A percentile compares a stretch with the other conserved stretches of the same genome.
These are phyloP conservation scores for Venusia cambrica DNA, from an alignment of 2,888 invertebrate genomes.

Conservation along the genomic window DNA sequence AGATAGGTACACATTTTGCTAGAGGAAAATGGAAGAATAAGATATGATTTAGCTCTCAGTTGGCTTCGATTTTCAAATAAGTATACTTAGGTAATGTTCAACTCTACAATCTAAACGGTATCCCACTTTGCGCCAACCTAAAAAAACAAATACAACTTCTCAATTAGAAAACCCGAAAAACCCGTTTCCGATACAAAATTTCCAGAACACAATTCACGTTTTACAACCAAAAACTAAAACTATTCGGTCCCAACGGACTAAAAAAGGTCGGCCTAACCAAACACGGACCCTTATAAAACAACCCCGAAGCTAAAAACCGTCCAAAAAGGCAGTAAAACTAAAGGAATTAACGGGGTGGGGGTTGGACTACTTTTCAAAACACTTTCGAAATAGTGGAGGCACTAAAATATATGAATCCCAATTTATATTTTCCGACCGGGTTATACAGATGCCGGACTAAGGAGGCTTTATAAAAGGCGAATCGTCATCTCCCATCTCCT, in stretches of 20 bases:
- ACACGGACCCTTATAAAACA: constrained; percentile 77
- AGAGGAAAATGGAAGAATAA: no score
- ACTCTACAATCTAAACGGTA: no score
- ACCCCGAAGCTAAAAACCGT: constrained; percentile 63
- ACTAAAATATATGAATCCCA: constrained; percentile 77
- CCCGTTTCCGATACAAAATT: constrained; percentile 42
- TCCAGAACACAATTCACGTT: constrained; percentile 48
- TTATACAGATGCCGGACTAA: constrained; percentile 43
- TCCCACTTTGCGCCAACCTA: no score
- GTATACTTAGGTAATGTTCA: no score
- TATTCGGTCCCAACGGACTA: constrained; percentile 63
- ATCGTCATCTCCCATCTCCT: no score
- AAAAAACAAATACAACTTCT: constrained; percentile 34
- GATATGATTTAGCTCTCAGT: no score
- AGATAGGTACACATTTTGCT: no score
- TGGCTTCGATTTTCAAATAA: no score
- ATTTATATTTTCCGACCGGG: constrained; percentile 73
- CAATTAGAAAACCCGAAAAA: constrained; percentile 25
- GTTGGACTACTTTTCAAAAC: constrained; percentile 78
- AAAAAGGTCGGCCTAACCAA: constrained; percentile 80
- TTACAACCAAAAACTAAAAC: constrained; percentile 64
- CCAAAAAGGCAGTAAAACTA: constrained; percentile 81
- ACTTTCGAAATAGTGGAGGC: constrained; percentile 52
- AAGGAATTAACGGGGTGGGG: constrained; percentile 69
- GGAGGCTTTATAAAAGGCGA: no score